These are phyloP conservation scores for Gymnothorax javanicus DNA, from an alignment of 2,797 vertebrate species.

Conservation along the genomic window DNA sequence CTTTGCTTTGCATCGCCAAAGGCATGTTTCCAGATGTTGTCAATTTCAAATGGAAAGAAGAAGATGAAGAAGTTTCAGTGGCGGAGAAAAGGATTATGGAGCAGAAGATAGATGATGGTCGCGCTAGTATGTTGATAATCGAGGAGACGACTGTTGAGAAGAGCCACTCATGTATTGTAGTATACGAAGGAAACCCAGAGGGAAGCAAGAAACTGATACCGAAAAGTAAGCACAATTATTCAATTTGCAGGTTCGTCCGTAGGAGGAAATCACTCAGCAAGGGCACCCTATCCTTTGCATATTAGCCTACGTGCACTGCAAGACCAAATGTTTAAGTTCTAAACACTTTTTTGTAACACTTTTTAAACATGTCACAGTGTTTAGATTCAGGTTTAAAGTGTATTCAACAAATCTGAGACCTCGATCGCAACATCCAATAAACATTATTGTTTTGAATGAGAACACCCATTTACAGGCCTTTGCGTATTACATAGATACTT, in stretches of 20 bases:
- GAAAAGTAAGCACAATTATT: background rate
- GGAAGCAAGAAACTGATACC: too few species aligned
- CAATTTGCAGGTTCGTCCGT: background rate
- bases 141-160: background rate
- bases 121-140: conserved; percentile 5
- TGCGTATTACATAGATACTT: too few species aligned
- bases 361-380: too few species aligned
- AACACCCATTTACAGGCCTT: too few species aligned
- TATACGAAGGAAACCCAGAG: background rate
- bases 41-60: conserved; percentile 1
- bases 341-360: background rate
- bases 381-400: too few species aligned
- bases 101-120: background rate
- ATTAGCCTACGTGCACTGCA: background rate
- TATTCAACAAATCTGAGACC: too few species aligned
- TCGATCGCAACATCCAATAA: too few species aligned
- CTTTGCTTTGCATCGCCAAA: conserved; percentile 12
- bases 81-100: rapidly evolving
- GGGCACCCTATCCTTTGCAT: background rate
- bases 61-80: rapidly evolving
- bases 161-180: background rate
- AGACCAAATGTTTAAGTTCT: background rate
- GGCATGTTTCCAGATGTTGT: background rate
- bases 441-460: too few species aligned
- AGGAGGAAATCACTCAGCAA: background rate